Base-by-base conservation (phyloP, 2,888 invertebrate species). In the Lycocerus yunnanus region DNA sequence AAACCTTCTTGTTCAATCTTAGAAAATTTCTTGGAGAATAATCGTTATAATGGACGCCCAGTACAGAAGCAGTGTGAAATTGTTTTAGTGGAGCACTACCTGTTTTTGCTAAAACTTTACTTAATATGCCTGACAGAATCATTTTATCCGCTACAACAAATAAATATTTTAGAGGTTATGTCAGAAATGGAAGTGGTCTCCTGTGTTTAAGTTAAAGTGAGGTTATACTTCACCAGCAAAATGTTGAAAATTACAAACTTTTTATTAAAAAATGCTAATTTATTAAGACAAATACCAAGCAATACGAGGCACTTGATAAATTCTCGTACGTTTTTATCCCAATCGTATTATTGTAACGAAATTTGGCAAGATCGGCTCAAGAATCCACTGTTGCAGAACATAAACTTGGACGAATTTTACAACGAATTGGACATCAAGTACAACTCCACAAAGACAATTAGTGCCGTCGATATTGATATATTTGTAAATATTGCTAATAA, bases 401-500 rank as follows among this genome's bases (percentile, higher is more conserved):
- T 95, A 24, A 92, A 93, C 81, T 78, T 91, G 71, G 91, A 91
- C 77, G 91, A 93, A 81, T 90, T 95, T 78, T 95, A 93, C 84
- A 88, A 91, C 81, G 90, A 92, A 75, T 82, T 96, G 60, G 93
- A 94, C 73, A 91, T 91, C 80, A 91, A 90, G 78, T 92, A 90
- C 83, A 88, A 90, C 63, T 89, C 88, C 58, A 89, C 89, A 72
- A 91, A 90, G 14, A 89, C 90, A 79, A 89, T 94, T 14, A 93
- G 92, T 85, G 92, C 94, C 3, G 90, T 96, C 20, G 97, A 97
- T 86, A 90, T 97, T 9, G 96, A 97, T 84, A 89, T 97, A 80
- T 95, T 94, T 85, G 92, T 92, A 0, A 95, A 96, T 87, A 90
- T 90, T 16, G 84, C 93, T 5, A 88, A 86, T 60, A 89, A 91